Percentiles rank a stretch among this genome's conserved stretches.
phyloP scores from a whole-genome alignment of 1,140 invertebrate species.

The Tachypleus tridentatus region DNA sequence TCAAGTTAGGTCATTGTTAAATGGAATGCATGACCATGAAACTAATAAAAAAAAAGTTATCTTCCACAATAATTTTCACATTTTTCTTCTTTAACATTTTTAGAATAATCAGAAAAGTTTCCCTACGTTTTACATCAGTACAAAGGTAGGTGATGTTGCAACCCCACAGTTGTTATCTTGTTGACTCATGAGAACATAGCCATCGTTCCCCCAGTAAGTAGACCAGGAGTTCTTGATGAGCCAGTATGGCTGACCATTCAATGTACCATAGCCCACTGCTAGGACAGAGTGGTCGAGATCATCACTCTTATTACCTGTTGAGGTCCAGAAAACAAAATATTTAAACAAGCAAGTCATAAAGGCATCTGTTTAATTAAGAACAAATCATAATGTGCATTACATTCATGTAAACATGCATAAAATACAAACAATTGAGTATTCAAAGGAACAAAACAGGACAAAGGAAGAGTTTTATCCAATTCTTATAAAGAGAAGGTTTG shows the following conservation, averaged over 20 bases:
- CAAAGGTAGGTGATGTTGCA: slow-evolving; percentile 22
- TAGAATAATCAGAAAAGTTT: too few species aligned
- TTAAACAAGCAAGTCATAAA: too few species aligned
- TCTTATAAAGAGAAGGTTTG: too few species aligned
- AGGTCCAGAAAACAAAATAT: background rate
- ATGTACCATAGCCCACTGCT: slow-evolving; percentile 35
- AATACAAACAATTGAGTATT: background rate
- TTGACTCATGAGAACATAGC: slow-evolving; percentile 43
- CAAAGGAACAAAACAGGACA: background rate
- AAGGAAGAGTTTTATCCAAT: too few species aligned
- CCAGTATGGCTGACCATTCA: slow-evolving; percentile 34
- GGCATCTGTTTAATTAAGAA: too few species aligned
- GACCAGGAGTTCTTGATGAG: slow-evolving; percentile 38
- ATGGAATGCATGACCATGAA: too few species aligned
- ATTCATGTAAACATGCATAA: background rate
- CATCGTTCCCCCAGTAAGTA: slow-evolving; percentile 41
- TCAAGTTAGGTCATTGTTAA: too few species aligned
- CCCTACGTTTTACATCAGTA: slow-evolving; percentile 9
- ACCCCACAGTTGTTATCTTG: slow-evolving; percentile 59
- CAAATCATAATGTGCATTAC: too few species aligned
- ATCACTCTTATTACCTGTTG: slow-evolving; percentile 12
- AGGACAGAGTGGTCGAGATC: slow-evolving; percentile 24
- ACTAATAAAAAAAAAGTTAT: too few species aligned
- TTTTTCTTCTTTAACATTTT: too few species aligned
- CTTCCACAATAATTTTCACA: too few species aligned